Evolutionary conservation across 2,888 invertebrate genomes (phyloP).

Genomic region (Drosophila silvestris): DNA sequence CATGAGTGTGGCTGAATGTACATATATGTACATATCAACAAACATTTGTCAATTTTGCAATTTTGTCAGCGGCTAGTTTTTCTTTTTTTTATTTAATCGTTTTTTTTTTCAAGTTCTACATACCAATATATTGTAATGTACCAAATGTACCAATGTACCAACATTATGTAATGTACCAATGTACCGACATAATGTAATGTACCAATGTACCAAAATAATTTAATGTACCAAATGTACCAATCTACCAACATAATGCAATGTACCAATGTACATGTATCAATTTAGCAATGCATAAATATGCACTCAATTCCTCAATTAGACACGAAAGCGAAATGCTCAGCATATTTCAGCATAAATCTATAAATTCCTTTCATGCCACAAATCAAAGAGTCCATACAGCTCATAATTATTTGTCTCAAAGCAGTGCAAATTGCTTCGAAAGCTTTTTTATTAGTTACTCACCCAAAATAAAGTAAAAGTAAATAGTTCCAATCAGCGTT

Average conservation of each 20-base stretch:
- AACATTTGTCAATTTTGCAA: neutral
- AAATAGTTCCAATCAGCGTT: conserved; percentile 9
- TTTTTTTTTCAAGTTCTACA: neutral
- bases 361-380: neutral
- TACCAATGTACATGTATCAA: neutral
- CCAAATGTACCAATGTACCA: neutral
- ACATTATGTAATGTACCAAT: neutral
- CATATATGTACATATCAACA: neutral
- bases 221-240: no score
- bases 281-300: neutral
- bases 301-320: neutral
- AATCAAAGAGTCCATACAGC: neutral
- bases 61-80: neutral
- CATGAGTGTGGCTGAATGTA: conserved; percentile 13
- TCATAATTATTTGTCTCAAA: neutral
- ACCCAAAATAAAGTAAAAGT: conserved; percentile 20
- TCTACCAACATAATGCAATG: neutral
- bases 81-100: neutral
- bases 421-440: neutral
- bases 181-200: neutral
- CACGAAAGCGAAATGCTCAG: neutral
- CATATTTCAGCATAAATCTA: neutral
- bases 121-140: no score
- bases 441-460: conserved; percentile 12
- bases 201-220: no score